Evolutionary conservation across 2,113 vertebrate species (phyloP), one percentile per base, ranked within the genome.

Genomic region (Shinisaurus crocodilurus): DNA sequence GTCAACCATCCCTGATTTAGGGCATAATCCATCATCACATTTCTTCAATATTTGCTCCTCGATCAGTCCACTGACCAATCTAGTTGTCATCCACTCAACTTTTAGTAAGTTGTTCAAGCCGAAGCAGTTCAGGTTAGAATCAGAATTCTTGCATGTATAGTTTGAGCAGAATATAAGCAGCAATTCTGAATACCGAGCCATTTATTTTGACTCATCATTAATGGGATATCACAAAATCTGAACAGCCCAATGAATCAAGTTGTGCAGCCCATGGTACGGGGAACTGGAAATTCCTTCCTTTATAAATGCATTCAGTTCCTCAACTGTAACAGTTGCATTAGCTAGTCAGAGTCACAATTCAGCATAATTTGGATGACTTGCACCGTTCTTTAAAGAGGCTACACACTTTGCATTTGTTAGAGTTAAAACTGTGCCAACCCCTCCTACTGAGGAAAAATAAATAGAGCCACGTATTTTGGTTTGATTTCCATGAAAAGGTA

Each of bases 401-500:
- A 45, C 48, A 75, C 90, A 32, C 74, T 45, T 85, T 79, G 37
- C 18, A 82, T 8, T 15, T 84, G 40, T 54, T 23, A 79, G 27
- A 85, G 60, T 86, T 88, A 90, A 87, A 48, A 89, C 72, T 72
- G 54, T 93, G 84, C 89, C 77, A n/a, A 83, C 91, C 63, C 85
- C 69, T 83, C 88, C 89, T 83, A 7, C 65, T 92, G 83, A 32
- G 90, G 88, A 88, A 57, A 86, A 90, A 89, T 92, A 94, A 79
- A 90, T 94, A 92, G 89, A 92, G 60, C 40, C 92, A 43, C 48
- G 90, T 91, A 89, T 91, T 94, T 90, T 87, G 82, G 23, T 92
- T 92, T 92, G 86, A 69, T 72, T 93, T 76, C 85, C 48, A 74
- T 94, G 93, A 94, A 93, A 93, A 89, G 83, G 57, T 83, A 94